Evolutionary conservation across 1,140 invertebrate species (phyloP), one percentile per base, ranked within the genome.

Genomic region (Bombus pascuorum): DNA sequence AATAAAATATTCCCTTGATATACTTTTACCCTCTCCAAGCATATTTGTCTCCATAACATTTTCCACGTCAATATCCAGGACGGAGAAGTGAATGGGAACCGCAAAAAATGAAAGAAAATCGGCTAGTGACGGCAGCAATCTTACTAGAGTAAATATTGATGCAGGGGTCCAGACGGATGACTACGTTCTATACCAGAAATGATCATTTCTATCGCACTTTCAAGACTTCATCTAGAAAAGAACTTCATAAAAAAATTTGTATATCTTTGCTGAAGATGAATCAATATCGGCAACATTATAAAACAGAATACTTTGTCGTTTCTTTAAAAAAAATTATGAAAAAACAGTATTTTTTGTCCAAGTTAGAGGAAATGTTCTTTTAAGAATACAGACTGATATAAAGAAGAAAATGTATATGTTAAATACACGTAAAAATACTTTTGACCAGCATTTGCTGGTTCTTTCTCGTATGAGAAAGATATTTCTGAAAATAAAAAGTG

Each of bases 81-180:
- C 28, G 34, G 47, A 32, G n/a, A 22, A 25, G 32, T 25, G 34
- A 57, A 81, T 57, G 44, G 39, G 57, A n/a, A 39, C 15, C 25
- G 34, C 6, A 10, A 37, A 66, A 57, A 34, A 34, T 25, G 44
- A 25, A 8, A 32, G 42, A 70, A 72, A 81, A 59, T 34, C 47
- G 34, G 12, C 8, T 18, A 42, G 25, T 25, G 25, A 53, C 62
- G 47, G 18, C 15, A 47, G 37, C 18, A 62, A 81, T 81, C 34
- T 81, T 62, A 25, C 39, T 8, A 71, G 34, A 12, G 25, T 42
- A 73, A 81, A 81, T 81, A 81, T 81, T 81, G 53, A 65, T 34
- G 22, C 12, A 65, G 18, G 18, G 6, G 34, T 70, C 47, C 37
- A 74, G 70, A 74, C 53, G 32, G 39, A 71, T 15, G 15, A 42